Base-by-base conservation (phyloP, 2,113 vertebrate genomes). In the Zosterops japonicus region DNA sequence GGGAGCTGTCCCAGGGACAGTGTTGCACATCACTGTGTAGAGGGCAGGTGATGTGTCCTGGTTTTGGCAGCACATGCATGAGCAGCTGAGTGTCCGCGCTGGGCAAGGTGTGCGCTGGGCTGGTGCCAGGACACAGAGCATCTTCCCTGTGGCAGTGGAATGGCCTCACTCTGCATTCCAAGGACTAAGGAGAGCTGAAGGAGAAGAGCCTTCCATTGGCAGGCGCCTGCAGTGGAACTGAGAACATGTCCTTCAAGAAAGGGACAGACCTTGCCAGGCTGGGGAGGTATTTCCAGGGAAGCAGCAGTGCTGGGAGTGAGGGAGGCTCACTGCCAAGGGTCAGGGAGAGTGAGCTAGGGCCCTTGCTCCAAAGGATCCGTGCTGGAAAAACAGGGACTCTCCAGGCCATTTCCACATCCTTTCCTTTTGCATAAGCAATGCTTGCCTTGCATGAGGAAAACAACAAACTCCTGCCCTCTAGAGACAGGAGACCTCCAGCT, bases 391-490 rank as follows among this genome's bases (percentile, higher is more conserved):
- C 33, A 21, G 68, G 60, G 47, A 25, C 71, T 93, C 89, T 90
- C 55, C 75, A 57, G 93, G 95, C 92, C 71, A 95, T 93, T 74
- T 90, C 88, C 65, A 64, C 72, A 61, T 86, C 79, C 83, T 44
- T 88, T 85, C 60, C 47, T 80, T 91, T 75, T 90, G 92, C 92
- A 93, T 94, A 88, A 95, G 85, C 93, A 89, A 10, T 35, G 83
- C 64, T 65, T 53, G 82, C 76, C 76, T 86, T 24, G 20, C 44
- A 56, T 8, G 79, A 87, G 85, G 85, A 96, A 97, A 95, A 96
- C 94, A 97, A 96, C 93, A 95, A 95, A 92, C 92, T 96, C 88
- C 90, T 96, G 95, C 95, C 95, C 94, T 96, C 96, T 97, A 96
- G 96, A 96, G 95, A 97, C 88, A 96, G 88, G 72, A 97, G 95